Percentiles rank a stretch among this genome's conserved stretches.
phyloP scores from a whole-genome alignment of 23 tunicate species.

The Clavelina lepadiformis region DNA sequence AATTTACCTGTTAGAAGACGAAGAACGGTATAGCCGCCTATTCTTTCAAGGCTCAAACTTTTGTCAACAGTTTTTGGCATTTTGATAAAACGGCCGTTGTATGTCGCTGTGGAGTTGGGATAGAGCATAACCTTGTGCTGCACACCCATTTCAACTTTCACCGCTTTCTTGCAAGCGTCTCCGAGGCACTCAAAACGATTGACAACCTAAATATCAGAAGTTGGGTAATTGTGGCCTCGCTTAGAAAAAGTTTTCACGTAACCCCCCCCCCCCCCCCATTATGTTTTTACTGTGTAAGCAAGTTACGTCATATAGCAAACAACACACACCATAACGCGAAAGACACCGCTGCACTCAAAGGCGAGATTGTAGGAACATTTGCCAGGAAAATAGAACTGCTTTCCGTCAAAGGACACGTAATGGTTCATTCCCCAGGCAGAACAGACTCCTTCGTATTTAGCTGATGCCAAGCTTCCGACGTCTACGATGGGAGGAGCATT shows the following conservation, averaged over 20 bases:
- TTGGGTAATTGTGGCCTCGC: too few relatives aligned
- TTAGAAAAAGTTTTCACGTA: too few relatives aligned
- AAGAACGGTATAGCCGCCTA: constrained; percentile 77
- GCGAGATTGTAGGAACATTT: constrained; percentile 66
- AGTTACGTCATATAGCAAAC: neutral
- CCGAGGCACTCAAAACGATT: constrained; percentile 52
- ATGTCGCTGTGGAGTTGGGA: constrained; percentile 72
- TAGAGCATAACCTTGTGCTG: constrained; percentile 32
- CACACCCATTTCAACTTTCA: constrained; percentile 53
- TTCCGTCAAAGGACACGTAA: constrained; percentile 78
- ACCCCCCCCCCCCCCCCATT: too few relatives aligned
- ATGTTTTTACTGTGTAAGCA: too few relatives aligned
- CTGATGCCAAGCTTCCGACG: constrained; percentile 28
- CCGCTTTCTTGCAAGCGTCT: constrained; percentile 52
- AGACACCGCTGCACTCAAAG: constrained; percentile 42
- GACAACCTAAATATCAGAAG: constrained; percentile 80
- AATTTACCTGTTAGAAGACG: constrained; percentile 51
- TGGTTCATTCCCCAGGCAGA: constrained; percentile 63
- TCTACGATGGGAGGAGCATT: constrained; percentile 15
- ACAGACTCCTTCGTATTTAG: constrained; percentile 44
- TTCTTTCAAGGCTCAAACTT: constrained; percentile 44
- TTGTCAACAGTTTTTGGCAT: constrained; percentile 80
- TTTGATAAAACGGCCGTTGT: constrained; percentile 48
- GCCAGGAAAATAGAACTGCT: constrained; percentile 75
- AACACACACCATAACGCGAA: constrained; percentile 63